phyloP scores from a whole-genome alignment of 2,113 vertebrate genomes.

The Leucoraja erinaceus region DNA sequence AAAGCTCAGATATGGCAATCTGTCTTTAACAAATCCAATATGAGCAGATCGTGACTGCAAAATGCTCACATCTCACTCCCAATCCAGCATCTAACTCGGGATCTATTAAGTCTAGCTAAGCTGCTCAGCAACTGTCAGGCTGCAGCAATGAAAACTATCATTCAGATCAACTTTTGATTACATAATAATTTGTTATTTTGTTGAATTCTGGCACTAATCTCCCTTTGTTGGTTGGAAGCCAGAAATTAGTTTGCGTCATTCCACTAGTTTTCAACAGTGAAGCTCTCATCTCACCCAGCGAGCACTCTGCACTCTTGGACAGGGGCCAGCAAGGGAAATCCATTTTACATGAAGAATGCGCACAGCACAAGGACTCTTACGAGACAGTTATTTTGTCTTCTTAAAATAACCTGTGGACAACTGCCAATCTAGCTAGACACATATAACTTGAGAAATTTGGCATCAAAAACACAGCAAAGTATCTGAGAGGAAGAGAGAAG shows the following conservation, averaged over 20 bases:
- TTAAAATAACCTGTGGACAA: conserved; percentile 69
- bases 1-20: conserved; percentile 53
- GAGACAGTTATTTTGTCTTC: conserved; percentile 65
- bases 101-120: conserved; percentile 18
- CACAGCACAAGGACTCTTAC: conserved; percentile 55
- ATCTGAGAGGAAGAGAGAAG: conserved; percentile 53
- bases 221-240: conserved; percentile 67
- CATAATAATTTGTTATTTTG: conserved; percentile 79
- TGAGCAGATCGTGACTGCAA: conserved; percentile 49
- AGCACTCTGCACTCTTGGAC: conserved; percentile 67
- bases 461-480: conserved; percentile 55
- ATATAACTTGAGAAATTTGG: conserved; percentile 52
- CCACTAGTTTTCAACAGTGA: conserved; percentile 68
- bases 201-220: conserved; percentile 74
- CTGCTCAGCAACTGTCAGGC: conserved; percentile 13
- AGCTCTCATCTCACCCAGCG: conserved; percentile 68
- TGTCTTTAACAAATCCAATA: conserved; percentile 50
- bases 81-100: conserved; percentile 5
- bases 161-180: conserved; percentile 58
- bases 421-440: conserved; percentile 62
- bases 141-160: conserved; percentile 32
- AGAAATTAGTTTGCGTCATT: conserved; percentile 73
- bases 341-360: conserved; percentile 85
- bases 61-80: conserved; percentile 23
- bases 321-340: conserved; percentile 80